phyloP scores from a whole-genome alignment of 2,113 vertebrate species.

The Podiceps cristatus region DNA sequence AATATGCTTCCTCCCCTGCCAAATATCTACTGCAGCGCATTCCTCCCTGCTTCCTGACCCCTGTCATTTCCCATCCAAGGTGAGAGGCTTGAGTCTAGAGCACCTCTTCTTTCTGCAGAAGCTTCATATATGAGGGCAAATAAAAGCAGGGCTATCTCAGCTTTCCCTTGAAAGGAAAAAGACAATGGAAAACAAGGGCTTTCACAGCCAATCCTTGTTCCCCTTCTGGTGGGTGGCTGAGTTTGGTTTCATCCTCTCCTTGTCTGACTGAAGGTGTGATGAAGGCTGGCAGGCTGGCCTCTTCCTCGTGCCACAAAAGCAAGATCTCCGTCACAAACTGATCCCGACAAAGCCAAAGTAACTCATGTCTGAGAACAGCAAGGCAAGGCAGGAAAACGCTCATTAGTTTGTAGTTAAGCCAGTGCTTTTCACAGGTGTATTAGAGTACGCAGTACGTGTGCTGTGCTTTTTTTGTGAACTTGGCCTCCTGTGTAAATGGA shows the following conservation, averaged over 20 bases:
- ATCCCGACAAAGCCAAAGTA: neutral
- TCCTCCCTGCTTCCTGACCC: neutral
- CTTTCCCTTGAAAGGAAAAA: neutral
- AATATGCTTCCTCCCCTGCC: neutral
- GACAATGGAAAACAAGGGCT: neutral
- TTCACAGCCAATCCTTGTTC: neutral
- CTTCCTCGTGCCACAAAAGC: neutral
- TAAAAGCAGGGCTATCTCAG: neutral
- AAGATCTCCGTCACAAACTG: neutral
- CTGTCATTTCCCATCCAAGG: neutral
- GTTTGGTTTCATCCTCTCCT: neutral
- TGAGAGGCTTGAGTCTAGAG: neutral
- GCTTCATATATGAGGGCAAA: neutral
- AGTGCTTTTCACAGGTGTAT: neutral
- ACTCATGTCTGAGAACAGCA: neutral
- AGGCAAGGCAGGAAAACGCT: neutral
- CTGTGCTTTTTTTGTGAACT: neutral
- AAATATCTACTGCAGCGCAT: neutral
- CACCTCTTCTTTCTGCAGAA: neutral
- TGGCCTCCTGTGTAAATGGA: neutral
- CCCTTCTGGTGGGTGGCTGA: neutral
- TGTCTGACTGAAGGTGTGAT: neutral
- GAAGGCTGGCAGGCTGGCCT: neutral
- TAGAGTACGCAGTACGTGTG: neutral
- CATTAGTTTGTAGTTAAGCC: neutral